These are phyloP conservation scores for Chymomyza fuscimana DNA, from an alignment of 2,888 invertebrate species.

Conservation along the genomic window DNA sequence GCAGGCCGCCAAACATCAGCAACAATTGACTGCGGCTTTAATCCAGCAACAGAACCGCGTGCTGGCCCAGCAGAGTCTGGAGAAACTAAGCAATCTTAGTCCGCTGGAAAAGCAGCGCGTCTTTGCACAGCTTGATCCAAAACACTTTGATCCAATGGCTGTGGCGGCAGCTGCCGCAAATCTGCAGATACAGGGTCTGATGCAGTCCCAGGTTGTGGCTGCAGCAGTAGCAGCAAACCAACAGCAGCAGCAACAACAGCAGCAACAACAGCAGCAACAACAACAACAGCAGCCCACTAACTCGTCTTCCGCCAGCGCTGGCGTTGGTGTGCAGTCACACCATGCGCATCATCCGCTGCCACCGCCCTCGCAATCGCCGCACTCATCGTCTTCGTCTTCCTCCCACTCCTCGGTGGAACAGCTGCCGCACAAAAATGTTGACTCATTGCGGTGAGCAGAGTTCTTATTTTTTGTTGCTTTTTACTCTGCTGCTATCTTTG, in stretches of 20 bases:
- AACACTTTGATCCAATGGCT: slow-evolving; percentile 78
- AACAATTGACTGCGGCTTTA: slow-evolving; percentile 83
- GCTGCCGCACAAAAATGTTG: slow-evolving; percentile 74
- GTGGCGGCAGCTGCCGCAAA: slow-evolving; percentile 76
- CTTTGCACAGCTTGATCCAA: slow-evolving; percentile 81
- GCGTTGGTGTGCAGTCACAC: slow-evolving; percentile 43
- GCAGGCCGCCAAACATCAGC: slow-evolving; percentile 82
- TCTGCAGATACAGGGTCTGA: slow-evolving; percentile 75
- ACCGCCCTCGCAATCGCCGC: slow-evolving; percentile 76
- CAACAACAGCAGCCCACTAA: slow-evolving; percentile 10
- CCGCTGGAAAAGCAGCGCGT: slow-evolving; percentile 82
- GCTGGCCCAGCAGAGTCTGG: slow-evolving; percentile 83
- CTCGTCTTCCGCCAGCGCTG: slow-evolving; percentile 29
- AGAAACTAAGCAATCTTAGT: slow-evolving; percentile 82
- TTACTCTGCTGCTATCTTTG: background rate
- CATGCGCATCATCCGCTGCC: slow-evolving; percentile 63
- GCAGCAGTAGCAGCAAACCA: slow-evolving; percentile 74
- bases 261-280: slow-evolving; percentile 29
- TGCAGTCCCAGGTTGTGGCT: slow-evolving; percentile 75
- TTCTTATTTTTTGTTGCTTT: background rate
- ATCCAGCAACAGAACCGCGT: slow-evolving; percentile 85
- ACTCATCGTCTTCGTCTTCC: slow-evolving; percentile 67
- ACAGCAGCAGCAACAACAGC: slow-evolving; percentile 42
- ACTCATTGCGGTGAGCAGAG: slow-evolving; percentile 72
- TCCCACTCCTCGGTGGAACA: slow-evolving; percentile 73